Conservation (phyloP, 2,888 invertebrate species). For the Resseliella maxima region DNA sequence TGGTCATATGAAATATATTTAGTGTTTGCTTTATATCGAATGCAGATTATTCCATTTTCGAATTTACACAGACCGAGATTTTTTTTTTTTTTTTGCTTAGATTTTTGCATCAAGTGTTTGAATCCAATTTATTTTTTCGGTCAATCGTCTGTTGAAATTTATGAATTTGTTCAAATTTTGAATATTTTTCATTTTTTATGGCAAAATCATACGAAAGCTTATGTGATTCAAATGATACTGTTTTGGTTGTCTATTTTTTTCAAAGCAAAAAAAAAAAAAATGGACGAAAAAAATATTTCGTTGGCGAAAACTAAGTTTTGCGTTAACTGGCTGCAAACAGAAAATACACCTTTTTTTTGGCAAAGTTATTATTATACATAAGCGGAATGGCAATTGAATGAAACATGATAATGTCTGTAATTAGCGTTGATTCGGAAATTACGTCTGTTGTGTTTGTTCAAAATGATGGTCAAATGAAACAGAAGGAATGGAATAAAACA, state of each 20-base stretch:
- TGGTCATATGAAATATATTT: too few relatives aligned
- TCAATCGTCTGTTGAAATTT: too few relatives aligned
- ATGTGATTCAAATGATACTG: too few relatives aligned
- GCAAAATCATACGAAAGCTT: too few relatives aligned
- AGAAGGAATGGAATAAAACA: background rate
- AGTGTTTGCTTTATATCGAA: background rate
- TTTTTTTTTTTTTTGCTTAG: too few relatives aligned
- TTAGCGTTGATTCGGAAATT: background rate
- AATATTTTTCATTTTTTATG: too few relatives aligned
- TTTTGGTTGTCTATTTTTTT: background rate
- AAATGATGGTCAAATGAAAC: too few relatives aligned
- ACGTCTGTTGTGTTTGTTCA: background rate
- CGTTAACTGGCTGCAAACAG: background rate
- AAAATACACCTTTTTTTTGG: background rate
- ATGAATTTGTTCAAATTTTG: too few relatives aligned
- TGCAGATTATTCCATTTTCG: constrained; percentile 4
- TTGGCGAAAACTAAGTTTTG: background rate
- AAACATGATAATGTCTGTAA: constrained; percentile 14
- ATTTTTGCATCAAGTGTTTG: background rate
- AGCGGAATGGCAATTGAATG: background rate
- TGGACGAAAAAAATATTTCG: background rate
- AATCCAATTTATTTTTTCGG: background rate
- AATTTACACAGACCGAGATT: background rate
- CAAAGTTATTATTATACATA: background rate
- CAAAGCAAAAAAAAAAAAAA: too few relatives aligned